phyloP scores from a whole-genome alignment of 2,888 invertebrate genomes.

The Hybos culiciformis region DNA sequence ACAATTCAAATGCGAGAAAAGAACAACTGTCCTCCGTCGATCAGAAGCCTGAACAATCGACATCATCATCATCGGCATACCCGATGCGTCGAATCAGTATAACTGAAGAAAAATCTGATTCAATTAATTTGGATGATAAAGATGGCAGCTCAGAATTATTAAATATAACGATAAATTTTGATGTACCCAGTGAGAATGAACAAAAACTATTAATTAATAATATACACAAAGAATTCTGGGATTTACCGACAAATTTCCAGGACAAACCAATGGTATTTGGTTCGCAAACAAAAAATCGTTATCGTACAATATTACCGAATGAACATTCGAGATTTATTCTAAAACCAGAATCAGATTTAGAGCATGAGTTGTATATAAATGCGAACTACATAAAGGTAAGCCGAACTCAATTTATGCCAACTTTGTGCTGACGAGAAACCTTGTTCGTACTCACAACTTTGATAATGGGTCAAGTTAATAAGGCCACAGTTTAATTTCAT shows the following conservation, averaged over 20 bases:
- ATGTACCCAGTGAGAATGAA: conserved; percentile 44
- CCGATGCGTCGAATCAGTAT: neutral
- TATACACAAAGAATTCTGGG: conserved; percentile 85
- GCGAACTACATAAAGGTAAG: conserved; percentile 84
- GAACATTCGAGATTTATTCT: conserved; percentile 73
- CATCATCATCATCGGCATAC: neutral
- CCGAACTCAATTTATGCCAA: too few species aligned
- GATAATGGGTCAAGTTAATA: too few species aligned
- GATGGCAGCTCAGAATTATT: conserved; percentile 4
- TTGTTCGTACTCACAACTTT: too few species aligned
- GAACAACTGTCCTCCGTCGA: neutral
- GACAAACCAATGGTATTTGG: conserved; percentile 82
- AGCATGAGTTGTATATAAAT: conserved; percentile 63
- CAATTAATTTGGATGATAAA: conserved; percentile 1
- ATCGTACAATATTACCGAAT: conserved; percentile 79
- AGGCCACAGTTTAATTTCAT: too few species aligned
- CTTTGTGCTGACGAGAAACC: too few species aligned
- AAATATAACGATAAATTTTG: conserved; percentile 13
- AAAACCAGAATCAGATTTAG: conserved; percentile 21
- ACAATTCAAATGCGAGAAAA: neutral
- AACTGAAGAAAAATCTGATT: neutral
- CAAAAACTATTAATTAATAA: conserved; percentile 48
- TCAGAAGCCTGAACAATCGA: conserved; percentile 22
- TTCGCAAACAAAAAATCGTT: conserved; percentile 78
- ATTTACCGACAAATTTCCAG: conserved; percentile 81